Base-by-base conservation (phyloP, 2,888 invertebrate species). In the Amphipyra tragopoginis region DNA sequence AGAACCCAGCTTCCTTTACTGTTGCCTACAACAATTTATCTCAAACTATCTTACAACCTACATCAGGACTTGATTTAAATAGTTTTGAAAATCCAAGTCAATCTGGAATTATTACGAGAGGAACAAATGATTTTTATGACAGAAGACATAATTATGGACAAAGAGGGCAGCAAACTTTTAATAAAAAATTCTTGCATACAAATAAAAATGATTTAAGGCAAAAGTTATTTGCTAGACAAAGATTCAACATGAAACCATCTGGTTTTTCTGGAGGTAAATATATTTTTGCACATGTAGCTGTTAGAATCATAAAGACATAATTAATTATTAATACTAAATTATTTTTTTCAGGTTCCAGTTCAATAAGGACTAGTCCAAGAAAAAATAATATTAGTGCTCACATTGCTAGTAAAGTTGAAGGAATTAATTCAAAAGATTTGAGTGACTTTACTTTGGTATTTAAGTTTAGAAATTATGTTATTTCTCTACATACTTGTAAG, bases 161-260 rank as follows among this genome's bases (percentile, higher is more conserved):
- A 49, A 38, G 45, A 34, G n/a, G 13, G 6, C 43, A 33, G 10
- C 7, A 11, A 11, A 13, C 9, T 26, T 26, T 29, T 7, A 56
- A 29, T 14, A 55, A 50, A 47, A 60, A 44, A 11, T 21, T 2
- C n/a, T 21, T 8, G n/a, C 52, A 54, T 38, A 9, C 38, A 38
- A 60, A 53, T 26, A 48, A 45, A 11, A 72, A 48, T 45, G 88
- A 88, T 72, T 74, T 87, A 52, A 79, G 88, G 21, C 70, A 74
- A 52, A 79, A 71, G 60, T 60, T 88, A 42, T 61, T 49, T 47
- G 74, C 70, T 34, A 83, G 71, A 63, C 77, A 67, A 64, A 74
- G 55, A 72, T 65, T 51, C 26, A 45, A 54, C 59, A 77, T 63
- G 39, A 51, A 50, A 70, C 13, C 47, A 71, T 45, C 26, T 49